Evolutionary conservation across 2,113 vertebrate species (phyloP), one percentile per base, ranked within the genome.

Genomic region (Neolamprologus longior): DNA sequence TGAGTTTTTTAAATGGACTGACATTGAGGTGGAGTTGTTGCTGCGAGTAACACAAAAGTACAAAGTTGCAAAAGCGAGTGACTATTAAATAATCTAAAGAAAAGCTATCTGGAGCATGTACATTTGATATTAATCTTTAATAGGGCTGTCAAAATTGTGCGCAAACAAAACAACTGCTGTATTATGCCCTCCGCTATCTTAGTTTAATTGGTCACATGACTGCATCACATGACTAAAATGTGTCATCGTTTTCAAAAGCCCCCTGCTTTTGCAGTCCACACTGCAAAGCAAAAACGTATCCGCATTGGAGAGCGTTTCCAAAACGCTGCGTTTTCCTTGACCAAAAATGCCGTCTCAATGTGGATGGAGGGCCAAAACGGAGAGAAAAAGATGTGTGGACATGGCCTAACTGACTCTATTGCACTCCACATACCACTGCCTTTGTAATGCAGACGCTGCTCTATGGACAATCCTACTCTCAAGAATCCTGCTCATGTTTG

Each of bases 141-240:
- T 15, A 58, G 26, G 55, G 26, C 55, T 58, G 55, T 28, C 26
- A 28, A 28, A 58, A 28, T 28, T 58, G 55, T 2, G 26, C 26
- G 0, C 13, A 28, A 58, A 28, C 26, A 58, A 28, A 58, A 58
- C 55, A 58, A 58, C 55, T 58, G 55, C 55, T 28, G 26, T 0
- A 58, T 58, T 0, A 58, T 58, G 24, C 24, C 24, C 13, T 58
- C 13, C 0, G 3, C 13, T 28, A 28, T 9, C 55, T 58, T 58
- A 58, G 55, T 4, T 58, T 58, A 58, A 58, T 58, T 58, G 26
- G 13, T 58, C 55, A 58, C 0, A 0, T 28, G 55, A 58, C 55
- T 58, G 2, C 55, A 58, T 15, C 26, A 58, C 55, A 28, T 58
- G 55, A 28, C 13, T 58, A 58, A 58, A 58, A 58, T 58, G 26